Evolutionary conservation across 1,140 invertebrate genomes (phyloP).

Genomic region (Trichoplusia ni): DNA sequence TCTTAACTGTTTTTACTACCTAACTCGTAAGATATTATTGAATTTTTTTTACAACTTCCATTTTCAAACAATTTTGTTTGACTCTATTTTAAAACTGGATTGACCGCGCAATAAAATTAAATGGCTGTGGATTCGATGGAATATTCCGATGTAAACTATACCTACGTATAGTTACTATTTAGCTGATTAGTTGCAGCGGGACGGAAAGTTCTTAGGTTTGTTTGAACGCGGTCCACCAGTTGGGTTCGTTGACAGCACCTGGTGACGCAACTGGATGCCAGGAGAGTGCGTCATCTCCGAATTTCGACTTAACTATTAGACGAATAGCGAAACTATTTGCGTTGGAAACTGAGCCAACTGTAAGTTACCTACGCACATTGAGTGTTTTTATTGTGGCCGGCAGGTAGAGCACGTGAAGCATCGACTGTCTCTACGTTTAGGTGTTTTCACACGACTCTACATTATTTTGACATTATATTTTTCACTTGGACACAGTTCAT

Average conservation of each 20-base stretch:
- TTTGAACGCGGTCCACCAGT: neutral
- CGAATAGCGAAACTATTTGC: conserved; percentile 43
- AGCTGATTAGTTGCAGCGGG: neutral
- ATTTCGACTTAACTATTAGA: conserved; percentile 48
- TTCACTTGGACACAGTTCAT: too few species aligned
- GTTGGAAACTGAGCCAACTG: conserved; percentile 35
- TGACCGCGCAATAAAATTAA: conserved; percentile 13
- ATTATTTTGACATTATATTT: too few species aligned
- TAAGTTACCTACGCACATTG: conserved; percentile 5
- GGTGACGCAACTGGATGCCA: conserved; percentile 52
- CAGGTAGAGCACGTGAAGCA: neutral
- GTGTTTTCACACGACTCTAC: neutral
- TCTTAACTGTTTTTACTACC: too few species aligned
- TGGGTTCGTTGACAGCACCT: conserved; percentile 52
- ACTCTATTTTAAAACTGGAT: conserved; percentile 8
- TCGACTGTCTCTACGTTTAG: neutral
- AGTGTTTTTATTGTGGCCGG: conserved; percentile 9
- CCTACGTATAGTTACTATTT: conserved; percentile 10
- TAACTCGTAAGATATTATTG: too few species aligned
- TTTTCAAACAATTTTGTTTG: conserved; percentile 12
- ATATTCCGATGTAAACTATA: conserved; percentile 12
- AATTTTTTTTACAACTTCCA: too few species aligned
- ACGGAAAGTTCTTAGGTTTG: conserved; percentile 17
- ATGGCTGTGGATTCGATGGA: conserved; percentile 1
- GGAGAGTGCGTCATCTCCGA: conserved; percentile 50